A percentile compares a stretch with the other conserved stretches of the same genome.
Evolutionary conservation across 2,888 invertebrate species (phyloP).

Genomic region (Anoplius nigerrimus): DNA sequence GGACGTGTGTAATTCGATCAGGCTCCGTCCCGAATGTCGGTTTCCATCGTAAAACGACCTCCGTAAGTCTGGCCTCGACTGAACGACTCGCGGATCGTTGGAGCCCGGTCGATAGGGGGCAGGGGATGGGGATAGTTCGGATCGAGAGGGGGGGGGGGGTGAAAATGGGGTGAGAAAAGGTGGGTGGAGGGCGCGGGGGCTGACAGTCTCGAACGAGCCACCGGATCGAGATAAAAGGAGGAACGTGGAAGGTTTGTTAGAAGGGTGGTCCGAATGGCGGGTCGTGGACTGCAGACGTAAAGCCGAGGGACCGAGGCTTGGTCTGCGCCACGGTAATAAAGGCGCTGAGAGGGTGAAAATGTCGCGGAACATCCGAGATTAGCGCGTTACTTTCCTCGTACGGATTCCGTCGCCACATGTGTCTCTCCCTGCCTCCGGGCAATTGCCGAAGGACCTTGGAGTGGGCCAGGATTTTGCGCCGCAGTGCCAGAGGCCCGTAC

Average conservation of each 20-base stretch:
- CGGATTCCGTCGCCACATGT: not conserved
- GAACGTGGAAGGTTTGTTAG: conserved; percentile 8
- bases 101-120: not conserved
- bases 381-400: conserved; percentile 11
- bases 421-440: no score
- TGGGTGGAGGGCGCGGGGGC: not conserved
- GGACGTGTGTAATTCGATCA: conserved; percentile 42
- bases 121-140: not conserved
- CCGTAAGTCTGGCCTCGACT: conserved; percentile 11
- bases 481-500: no score
- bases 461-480: no score
- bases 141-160: not conserved
- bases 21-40: conserved; percentile 18
- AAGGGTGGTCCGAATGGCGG: conserved; percentile 2
- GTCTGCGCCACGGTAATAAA: conserved; percentile 22
- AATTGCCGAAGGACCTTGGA: no score
- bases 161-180: not conserved
- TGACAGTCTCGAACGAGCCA: conserved; percentile 15
- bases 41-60: conserved; percentile 23
- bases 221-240: conserved; percentile 17
- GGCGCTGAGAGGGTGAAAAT: conserved; percentile 20
- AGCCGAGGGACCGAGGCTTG: no score
- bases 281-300: conserved; percentile 1
- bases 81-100: conserved; percentile 1
- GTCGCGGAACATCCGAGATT: conserved; percentile 17